Evolutionary conservation across 2,888 invertebrate genomes (phyloP), one percentile per base, ranked within the genome.

Genomic region (Rosalia funebris): DNA sequence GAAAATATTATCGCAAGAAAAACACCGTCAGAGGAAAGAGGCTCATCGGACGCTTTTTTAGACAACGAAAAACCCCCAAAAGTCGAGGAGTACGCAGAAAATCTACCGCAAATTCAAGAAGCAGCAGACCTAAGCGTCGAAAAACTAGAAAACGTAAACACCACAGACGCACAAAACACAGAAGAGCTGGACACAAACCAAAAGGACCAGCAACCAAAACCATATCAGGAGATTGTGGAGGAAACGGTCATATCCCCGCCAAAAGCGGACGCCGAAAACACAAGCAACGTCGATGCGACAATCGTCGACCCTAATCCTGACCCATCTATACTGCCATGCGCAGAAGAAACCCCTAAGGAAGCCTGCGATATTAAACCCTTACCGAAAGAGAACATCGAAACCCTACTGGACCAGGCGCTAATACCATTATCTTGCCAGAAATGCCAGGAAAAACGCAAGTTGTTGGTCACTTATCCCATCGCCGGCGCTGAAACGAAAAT

Each of bases 391-490:
- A 57, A 63, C 20, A 36, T 63, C 7, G 65, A 68, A 41, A 56
- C 47, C n/a, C 58, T 66, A 53, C 56, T 67, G 25, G 62, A 63
- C 34, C 48, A 58, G 15, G 66, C 62, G 12, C 46, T 63, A 25
- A 57, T 71, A 19, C 68, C 64, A 9, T 68, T 68, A 16, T 52
- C 55, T n/a, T 63, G 69, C 31, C 37, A 57, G 25, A 63, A 63
- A 16, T 68, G 64, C 20, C 52, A 58, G 0, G 54, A 61, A 11
- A 54, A 62, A 17, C 55, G n/a, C n/a, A n/a, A 65, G 41, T 55
- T 65, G 5, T 44, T 72, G 14, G 66, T 71, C 4, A 60, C 70
- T 4, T 71, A 74, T 45, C 72, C 72, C 4, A 53, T 70, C 10
- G 41, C 19, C 32, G 17, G 16, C 10, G 11, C 12, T 1, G 20